Base-by-base conservation (phyloP, 1,140 invertebrate genomes). In the Pachypsylla venusta region DNA sequence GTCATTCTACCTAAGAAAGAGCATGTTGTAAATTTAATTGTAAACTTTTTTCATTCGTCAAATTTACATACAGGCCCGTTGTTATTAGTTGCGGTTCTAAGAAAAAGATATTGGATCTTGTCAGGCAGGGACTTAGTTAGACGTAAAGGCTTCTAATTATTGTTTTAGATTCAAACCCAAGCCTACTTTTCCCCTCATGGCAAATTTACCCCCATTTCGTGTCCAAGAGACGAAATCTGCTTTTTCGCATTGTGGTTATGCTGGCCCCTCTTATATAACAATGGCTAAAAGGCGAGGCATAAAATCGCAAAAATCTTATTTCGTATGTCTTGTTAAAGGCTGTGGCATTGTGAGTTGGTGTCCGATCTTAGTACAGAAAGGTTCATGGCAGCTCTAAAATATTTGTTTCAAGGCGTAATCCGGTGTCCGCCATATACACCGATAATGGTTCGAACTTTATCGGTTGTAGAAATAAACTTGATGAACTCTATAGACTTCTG, bases 381-480 rank as follows among this genome's bases (percentile, higher is more conserved):
- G 5, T 68, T 67, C 66, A 26, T 69, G 28, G 63, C 67, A 40
- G 63, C 70, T 4, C 61, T 74, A 16, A 59, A 27, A 28, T 69
- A 35, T 74, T 74, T 60, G 59, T 67, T 13, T 25, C 65, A 25
- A 22, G 68, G 20, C 40, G 72, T 61, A 68, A 70, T n/a, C 40
- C 63, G 7, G 63, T 68, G n/a, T 7, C 61, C 10, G 10, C 64
- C 20, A 28, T 72, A 1, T 65, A 65, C 28, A 67, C 60, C 25
- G 72, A 74, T 61, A 69, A 69, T 61, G 71, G 67, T 19, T 72
- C 67, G 5, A 73, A 70, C 61, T 72, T 74, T 63, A 63, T 68
- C 2, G 70, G 70, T 35, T 67, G 68, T 14, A 56, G 63, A 12
- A 58, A 54, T 2, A 13, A 39, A 3, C 3, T 59, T 1, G 13